A percentile compares a stretch with the other conserved stretches of the same genome.
Conservation (phyloP, 2,113 vertebrate species). For the Stegostoma tigrinum region DNA sequence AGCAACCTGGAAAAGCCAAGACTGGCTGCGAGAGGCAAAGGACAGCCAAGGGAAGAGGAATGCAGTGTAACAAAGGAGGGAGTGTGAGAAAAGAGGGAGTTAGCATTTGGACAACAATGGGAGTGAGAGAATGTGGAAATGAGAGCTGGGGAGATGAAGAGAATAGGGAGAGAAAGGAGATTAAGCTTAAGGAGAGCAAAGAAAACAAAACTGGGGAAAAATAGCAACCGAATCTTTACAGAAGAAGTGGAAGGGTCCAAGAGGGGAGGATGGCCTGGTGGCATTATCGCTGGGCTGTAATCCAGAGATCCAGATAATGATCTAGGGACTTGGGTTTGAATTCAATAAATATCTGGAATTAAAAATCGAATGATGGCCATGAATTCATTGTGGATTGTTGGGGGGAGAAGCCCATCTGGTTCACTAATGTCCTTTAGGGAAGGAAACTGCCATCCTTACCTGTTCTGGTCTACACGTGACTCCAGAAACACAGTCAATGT, state of each 20-base stretch:
- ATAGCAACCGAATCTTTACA: neutral
- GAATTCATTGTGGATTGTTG: too few relatives aligned
- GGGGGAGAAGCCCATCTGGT: too few relatives aligned
- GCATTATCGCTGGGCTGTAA: too few relatives aligned
- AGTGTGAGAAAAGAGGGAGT: neutral
- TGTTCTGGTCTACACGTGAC: too few relatives aligned
- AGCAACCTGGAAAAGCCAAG: neutral
- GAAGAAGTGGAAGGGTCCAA: neutral
- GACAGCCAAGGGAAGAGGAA: neutral
- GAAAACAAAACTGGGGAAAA: neutral
- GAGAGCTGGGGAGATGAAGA: neutral
- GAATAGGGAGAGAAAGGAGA: neutral
- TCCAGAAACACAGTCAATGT: too few relatives aligned
- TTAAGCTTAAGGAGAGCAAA: neutral
- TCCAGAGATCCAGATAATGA: too few relatives aligned
- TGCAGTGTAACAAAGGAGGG: neutral
- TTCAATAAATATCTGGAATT: too few relatives aligned
- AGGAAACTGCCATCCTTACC: too few relatives aligned
- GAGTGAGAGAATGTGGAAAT: neutral
- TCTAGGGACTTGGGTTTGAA: too few relatives aligned
- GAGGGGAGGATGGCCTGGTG: too few relatives aligned
- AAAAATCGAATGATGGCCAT: too few relatives aligned
- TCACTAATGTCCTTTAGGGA: too few relatives aligned
- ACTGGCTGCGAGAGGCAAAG: neutral
- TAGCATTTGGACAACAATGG: neutral